phyloP scores from a whole-genome alignment of 2,113 vertebrate species.

The Petromus typicus region DNA sequence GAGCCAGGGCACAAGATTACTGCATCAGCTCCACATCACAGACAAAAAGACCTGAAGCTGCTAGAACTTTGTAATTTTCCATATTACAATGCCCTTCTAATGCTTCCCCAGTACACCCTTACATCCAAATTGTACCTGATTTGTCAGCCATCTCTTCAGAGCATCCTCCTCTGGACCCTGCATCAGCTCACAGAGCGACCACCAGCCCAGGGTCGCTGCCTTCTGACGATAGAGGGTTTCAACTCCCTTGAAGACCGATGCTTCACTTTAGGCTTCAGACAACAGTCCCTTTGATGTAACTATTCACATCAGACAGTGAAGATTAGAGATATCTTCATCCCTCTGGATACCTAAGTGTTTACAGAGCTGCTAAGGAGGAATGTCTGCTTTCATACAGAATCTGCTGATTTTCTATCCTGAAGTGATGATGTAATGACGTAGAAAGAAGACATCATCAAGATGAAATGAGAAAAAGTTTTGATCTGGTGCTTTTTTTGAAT shows the following conservation, averaged over 20 bases:
- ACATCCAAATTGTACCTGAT: background rate
- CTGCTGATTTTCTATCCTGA: background rate
- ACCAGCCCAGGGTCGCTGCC: background rate
- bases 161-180: background rate
- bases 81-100: background rate
- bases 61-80: background rate
- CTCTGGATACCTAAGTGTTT: background rate
- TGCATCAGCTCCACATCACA: background rate
- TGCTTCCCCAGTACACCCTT: background rate
- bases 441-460: background rate
- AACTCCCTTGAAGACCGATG: background rate
- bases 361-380: background rate
- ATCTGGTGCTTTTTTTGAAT: background rate
- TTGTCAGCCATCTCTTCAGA: background rate
- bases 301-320: background rate
- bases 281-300: background rate
- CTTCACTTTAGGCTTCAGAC: background rate
- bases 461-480: background rate
- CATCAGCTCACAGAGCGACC: background rate
- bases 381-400: background rate
- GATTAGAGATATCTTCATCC: background rate
- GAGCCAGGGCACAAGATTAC: background rate
- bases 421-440: background rate
- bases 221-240: background rate
- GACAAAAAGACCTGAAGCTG: background rate